Evolutionary conservation across 2,797 vertebrate genomes (phyloP).

Genomic region (Furcifer pardalis): DNA sequence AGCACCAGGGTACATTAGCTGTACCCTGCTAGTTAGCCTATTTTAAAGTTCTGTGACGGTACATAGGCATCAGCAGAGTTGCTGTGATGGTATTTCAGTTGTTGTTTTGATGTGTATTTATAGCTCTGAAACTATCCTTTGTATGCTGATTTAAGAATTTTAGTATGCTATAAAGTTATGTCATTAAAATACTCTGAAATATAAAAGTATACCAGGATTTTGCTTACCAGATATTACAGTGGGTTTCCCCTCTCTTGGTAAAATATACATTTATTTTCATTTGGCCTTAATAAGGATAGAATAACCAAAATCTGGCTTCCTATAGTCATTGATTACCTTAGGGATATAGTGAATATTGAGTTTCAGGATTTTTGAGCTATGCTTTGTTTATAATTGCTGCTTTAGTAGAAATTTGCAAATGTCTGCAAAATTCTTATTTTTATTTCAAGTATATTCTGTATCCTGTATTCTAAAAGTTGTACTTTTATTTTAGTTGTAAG

Average conservation of each 20-base stretch:
- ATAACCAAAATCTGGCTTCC: constrained; percentile 38
- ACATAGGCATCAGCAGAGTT: background rate
- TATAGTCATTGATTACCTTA: constrained; percentile 47
- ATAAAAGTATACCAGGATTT: constrained; percentile 14
- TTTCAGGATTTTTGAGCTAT: constrained; percentile 50
- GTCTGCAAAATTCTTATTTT: background rate
- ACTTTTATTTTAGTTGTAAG: background rate
- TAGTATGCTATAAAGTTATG: constrained; percentile 9
- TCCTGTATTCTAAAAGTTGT: background rate
- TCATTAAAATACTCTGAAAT: constrained; percentile 16
- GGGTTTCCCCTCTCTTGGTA: background rate
- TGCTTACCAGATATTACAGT: background rate
- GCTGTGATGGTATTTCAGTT: constrained; percentile 11
- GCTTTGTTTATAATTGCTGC: constrained; percentile 6
- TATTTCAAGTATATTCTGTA: background rate
- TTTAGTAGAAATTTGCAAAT: background rate
- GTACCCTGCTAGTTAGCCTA: constrained; percentile 17
- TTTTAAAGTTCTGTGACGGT: constrained; percentile 35
- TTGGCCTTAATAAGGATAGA: constrained; percentile 47
- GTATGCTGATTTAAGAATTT: constrained; percentile 34
- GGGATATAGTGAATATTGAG: constrained; percentile 38
- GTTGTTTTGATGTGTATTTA: constrained; percentile 29
- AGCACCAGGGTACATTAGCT: background rate
- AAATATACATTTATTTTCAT: constrained; percentile 46
- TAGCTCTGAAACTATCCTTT: constrained; percentile 14